Conservation (phyloP, 2,888 invertebrate species). For the Rotaria socialis region DNA sequence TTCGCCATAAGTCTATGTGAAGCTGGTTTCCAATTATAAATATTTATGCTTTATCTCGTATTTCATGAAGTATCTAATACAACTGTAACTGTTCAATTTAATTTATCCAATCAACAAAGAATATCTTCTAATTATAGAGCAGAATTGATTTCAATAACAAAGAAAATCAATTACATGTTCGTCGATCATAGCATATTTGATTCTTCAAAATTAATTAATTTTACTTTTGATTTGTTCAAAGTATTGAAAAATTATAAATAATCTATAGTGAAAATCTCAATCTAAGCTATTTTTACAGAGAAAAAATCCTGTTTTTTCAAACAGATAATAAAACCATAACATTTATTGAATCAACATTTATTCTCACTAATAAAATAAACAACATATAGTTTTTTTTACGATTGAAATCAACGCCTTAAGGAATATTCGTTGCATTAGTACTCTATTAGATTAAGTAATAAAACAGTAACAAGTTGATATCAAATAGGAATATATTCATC, state of each 20-base stretch:
- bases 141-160: neutral
- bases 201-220: neutral
- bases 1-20: too few relatives aligned
- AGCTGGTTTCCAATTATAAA: too few relatives aligned
- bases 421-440: neutral
- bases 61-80: neutral
- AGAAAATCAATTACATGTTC: neutral
- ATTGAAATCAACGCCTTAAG: neutral
- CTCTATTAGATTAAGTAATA: neutral
- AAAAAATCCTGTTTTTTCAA: neutral
- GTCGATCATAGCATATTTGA: neutral
- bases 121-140: neutral
- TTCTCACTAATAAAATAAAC: neutral
- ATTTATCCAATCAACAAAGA: neutral
- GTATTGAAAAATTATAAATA: neutral
- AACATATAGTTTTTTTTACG: neutral
- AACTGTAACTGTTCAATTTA: neutral
- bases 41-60: too few relatives aligned
- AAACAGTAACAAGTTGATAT: neutral
- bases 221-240: neutral
- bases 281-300: neutral
- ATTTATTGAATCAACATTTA: neutral
- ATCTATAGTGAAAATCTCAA: neutral
- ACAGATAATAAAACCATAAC: neutral
- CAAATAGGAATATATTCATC: neutral